phyloP scores from a whole-genome alignment of 1,140 invertebrate species.

The Thaumatotibia leucotreta region DNA sequence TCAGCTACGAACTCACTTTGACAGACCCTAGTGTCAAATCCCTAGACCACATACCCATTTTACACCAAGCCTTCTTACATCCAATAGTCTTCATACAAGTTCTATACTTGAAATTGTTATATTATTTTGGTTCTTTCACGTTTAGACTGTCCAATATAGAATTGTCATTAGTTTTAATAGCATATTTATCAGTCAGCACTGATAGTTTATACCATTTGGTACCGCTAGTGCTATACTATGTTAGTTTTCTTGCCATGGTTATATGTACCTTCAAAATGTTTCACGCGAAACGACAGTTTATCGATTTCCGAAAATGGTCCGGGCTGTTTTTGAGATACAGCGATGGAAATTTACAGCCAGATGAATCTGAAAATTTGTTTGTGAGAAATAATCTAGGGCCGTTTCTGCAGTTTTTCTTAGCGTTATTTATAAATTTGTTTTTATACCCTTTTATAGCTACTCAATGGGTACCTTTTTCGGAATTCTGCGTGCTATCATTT shows the following conservation, averaged over 20 bases:
- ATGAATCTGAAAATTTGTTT: conserved; percentile 88
- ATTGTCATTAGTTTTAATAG: conserved; percentile 80
- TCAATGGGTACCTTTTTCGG: conserved; percentile 88
- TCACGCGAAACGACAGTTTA: conserved; percentile 83
- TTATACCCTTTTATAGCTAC: conserved; percentile 86
- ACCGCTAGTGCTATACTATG: conserved; percentile 83
- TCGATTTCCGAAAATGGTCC: conserved; percentile 87
- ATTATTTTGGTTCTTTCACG: conserved; percentile 76
- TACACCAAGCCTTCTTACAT: conserved; percentile 84
- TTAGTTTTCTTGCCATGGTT: conserved; percentile 84
- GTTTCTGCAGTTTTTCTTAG: conserved; percentile 86
- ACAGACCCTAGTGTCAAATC: conserved; percentile 80
- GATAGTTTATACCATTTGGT: conserved; percentile 82
- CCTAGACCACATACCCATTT: conserved; percentile 82
- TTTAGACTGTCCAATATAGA: conserved; percentile 80
- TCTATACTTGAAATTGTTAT: conserved; percentile 82
- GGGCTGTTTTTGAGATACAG: conserved; percentile 85
- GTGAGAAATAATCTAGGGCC: conserved; percentile 89
- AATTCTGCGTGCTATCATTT: conserved; percentile 86
- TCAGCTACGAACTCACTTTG: conserved; percentile 84
- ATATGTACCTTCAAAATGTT: conserved; percentile 88
- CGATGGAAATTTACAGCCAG: conserved; percentile 82
- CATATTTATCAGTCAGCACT: conserved; percentile 82
- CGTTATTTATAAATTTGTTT: conserved; percentile 84
- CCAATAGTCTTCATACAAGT: conserved; percentile 83